These are phyloP conservation scores for Cardiocondyla obscurior DNA, from an alignment of 1,140 invertebrate genomes.

Conservation along the genomic window DNA sequence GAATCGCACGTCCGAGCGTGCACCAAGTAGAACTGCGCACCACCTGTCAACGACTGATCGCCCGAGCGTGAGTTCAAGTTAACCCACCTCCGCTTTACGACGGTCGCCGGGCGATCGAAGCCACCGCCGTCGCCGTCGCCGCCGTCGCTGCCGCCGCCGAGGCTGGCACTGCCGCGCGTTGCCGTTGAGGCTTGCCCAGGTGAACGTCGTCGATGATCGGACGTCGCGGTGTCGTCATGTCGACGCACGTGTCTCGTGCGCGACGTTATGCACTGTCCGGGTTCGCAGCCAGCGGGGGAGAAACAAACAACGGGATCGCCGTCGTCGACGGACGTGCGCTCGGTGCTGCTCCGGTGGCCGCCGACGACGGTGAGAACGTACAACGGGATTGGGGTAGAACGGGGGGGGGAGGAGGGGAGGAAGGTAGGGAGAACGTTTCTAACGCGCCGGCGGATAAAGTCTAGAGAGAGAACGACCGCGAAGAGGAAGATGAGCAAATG, in stretches of 20 bases:
- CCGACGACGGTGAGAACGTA: slow-evolving; percentile 1
- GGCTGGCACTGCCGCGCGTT: slow-evolving; percentile 9
- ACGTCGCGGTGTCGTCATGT: slow-evolving; percentile 13
- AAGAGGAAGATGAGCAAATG: slow-evolving; percentile 19
- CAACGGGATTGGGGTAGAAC: background rate
- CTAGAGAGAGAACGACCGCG: background rate
- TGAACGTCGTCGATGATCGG: background rate
- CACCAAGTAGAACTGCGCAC: slow-evolving; percentile 39
- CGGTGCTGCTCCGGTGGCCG: slow-evolving; percentile 2
- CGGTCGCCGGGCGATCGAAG: slow-evolving; percentile 29
- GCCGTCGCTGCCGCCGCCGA: background rate
- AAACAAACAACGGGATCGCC: background rate
- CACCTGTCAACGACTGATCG: slow-evolving; percentile 35
- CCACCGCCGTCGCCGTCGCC: background rate
- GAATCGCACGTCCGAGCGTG: background rate
- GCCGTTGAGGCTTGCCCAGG: slow-evolving; percentile 2
- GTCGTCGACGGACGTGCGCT: slow-evolving; percentile 5
- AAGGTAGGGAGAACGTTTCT: background rate
- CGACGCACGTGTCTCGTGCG: slow-evolving; percentile 42
- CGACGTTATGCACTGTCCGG: no score
- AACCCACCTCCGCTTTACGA: slow-evolving; percentile 49
- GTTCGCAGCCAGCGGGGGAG: background rate
- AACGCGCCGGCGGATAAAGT: background rate
- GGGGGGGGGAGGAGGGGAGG: no score
- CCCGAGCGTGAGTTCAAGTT: background rate